Evolutionary conservation across 1,140 invertebrate genomes (phyloP).

Genomic region (Gonatopus flavifemur): DNA sequence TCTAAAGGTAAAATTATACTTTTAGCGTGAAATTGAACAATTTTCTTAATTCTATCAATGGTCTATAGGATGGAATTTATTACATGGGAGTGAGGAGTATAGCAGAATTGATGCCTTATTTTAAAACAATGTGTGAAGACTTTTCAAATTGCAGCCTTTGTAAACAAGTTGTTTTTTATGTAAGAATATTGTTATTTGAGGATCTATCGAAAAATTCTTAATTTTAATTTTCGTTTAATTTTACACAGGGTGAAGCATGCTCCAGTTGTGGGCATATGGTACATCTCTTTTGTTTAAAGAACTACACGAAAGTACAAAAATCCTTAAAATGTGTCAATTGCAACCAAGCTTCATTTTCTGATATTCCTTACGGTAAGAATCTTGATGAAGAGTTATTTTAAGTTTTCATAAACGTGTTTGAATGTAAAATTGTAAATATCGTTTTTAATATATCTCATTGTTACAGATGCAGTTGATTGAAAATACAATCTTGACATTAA

Average conservation of each 20-base stretch:
- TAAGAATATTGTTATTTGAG: slow-evolving; percentile 22
- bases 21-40: not conserved
- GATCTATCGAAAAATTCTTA: not conserved
- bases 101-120: slow-evolving; percentile 44
- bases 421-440: not conserved
- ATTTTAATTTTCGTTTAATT: slow-evolving; percentile 10
- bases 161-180: slow-evolving; percentile 44
- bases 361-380: not conserved
- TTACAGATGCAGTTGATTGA: not conserved
- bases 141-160: slow-evolving; percentile 41
- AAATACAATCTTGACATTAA: not conserved
- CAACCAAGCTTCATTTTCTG: not conserved
- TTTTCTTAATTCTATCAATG: not conserved
- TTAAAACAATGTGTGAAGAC: slow-evolving; percentile 34
- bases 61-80: slow-evolving; percentile 33
- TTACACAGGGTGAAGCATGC: slow-evolving; percentile 37
- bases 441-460: not conserved
- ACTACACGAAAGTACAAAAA: slow-evolving; percentile 15
- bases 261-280: slow-evolving; percentile 22
- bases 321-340: slow-evolving; percentile 33
- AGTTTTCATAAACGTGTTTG: not conserved
- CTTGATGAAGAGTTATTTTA: not conserved
- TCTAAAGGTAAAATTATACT: slow-evolving; percentile 23
- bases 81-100: slow-evolving; percentile 47
- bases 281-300: slow-evolving; percentile 36